Evolutionary conservation across 2,797 vertebrate species (phyloP), one percentile per base, ranked within the genome.

Genomic region (Chanos chanos): DNA sequence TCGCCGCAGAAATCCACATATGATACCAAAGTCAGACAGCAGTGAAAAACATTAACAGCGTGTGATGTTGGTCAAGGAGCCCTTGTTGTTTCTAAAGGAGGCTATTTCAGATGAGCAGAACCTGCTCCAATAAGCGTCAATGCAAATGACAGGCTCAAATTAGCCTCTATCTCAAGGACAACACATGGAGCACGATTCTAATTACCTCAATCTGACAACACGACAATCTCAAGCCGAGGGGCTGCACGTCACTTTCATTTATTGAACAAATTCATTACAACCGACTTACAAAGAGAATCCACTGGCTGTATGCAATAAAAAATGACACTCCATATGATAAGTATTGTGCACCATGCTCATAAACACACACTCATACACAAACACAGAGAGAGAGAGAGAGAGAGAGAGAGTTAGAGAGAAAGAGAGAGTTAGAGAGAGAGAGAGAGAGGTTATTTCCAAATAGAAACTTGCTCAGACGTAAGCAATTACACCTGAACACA

Each of bases 121-220:
- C 25, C 21, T 39, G 50, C 44, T 28, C 61, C 63, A 62, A 19
- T 57, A 70, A 44, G 57, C 56, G 44, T 59, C 18, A 10, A 71
- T 47, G 65, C 75, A 65, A 72, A 76, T 66, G 72, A 66, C 71
- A 64, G 55, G 7, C 78, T 63, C 76, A 68, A 78, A 84, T 85
- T 79, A 82, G 74, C 75, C 13, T 54, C 61, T 64, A 74, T 76
- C 75, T 79, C 63, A 73, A 78, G 81, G 77, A 85, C 78, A 56
- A 71, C 74, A 55, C 43, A 53, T 57, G 64, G 31, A 52, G 30
- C 58, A 63, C 69, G 66, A 73, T 72, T 74, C 62, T 80, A 78
- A 86, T 86, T 81, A 87, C 79, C 73, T 64, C 52, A 49, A 72
- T 74, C 70, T 25, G 78, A 79, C 75, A n/a, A 69, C 71, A 70